phyloP scores from a whole-genome alignment of 2,113 vertebrate species.

The Leucosticte australis region DNA sequence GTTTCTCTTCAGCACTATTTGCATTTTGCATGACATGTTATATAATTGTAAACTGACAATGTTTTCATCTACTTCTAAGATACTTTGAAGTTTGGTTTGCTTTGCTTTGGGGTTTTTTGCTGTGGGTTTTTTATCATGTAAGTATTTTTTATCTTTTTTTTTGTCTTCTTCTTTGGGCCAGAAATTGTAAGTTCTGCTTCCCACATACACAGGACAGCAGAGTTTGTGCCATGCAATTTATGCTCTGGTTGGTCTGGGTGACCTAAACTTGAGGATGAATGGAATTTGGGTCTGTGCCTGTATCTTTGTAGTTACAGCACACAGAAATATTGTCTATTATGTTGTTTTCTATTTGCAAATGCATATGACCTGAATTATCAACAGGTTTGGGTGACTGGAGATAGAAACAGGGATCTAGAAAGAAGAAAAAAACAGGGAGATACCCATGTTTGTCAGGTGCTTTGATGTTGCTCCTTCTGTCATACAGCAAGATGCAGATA shows the following conservation, averaged over 20 bases:
- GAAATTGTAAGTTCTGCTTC: neutral
- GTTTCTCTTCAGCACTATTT: neutral
- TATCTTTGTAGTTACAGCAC: neutral
- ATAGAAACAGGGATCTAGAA: neutral
- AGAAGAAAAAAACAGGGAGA: neutral
- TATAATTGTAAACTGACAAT: neutral
- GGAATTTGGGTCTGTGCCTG: neutral
- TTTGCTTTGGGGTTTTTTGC: neutral
- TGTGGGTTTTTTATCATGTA: too few relatives aligned
- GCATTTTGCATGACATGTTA: neutral
- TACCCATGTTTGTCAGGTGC: neutral
- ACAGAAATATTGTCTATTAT: neutral
- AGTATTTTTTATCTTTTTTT: neutral
- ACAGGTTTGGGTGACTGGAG: neutral
- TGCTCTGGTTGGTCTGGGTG: neutral
- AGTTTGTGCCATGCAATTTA: neutral
- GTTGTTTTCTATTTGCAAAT: neutral
- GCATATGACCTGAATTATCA: neutral
- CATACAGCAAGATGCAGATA: neutral
- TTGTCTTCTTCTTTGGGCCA: neutral
- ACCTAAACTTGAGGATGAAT: neutral
- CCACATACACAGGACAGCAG: neutral
- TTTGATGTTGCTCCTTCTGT: neutral
- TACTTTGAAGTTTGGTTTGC: neutral
- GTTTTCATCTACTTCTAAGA: neutral